Base-by-base conservation (phyloP, 2,888 invertebrate species). In the Pomacea canaliculata region DNA sequence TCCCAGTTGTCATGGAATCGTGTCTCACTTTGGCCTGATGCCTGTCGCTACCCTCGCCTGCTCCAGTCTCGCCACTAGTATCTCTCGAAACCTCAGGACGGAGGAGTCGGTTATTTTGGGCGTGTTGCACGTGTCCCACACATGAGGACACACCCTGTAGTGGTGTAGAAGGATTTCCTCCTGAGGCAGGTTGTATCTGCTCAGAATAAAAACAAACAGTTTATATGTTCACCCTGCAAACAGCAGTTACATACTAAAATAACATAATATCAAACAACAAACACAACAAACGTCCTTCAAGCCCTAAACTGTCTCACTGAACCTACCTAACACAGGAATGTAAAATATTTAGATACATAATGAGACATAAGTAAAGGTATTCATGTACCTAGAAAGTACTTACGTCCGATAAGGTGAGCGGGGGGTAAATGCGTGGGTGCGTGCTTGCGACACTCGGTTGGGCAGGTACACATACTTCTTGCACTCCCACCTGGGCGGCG, bases 401-500 rank as follows among this genome's bases (percentile, higher is more conserved):
- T 27, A 73, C 73, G 18, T n/a, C 56, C 8, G n/a, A 51, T 73
- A 73, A 23, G 73, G 37, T 7, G 73, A 51, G 37, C 51, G 19
- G 16, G 73, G n/a, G n/a, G 66, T 66, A 66, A 73, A 65, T 19
- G 65, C 60, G 37, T 79, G 79, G 3, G 79, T 79, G 3, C 49
- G 66, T 51, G 69, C 70, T 19, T 77, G 75, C 8, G 60, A 23
- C 7, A 73, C 75, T 12, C 79, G 27, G 49, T 9, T 27, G 5
- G 75, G 74, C 48, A 79, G 59, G 63, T 70, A 77, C 10, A 79
- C 63, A 66, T 73, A 79, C 48, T 79, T 79, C 48, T 72, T 72
- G 51, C 79, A 77, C 70, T 79, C 79, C 72, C 75, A 75, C 18
- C 76, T 73, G 18, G 79, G 79, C 65, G n/a, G 46, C 3, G 79